phyloP scores from a whole-genome alignment of 2,888 invertebrate species.

The Stenurella melanura region DNA sequence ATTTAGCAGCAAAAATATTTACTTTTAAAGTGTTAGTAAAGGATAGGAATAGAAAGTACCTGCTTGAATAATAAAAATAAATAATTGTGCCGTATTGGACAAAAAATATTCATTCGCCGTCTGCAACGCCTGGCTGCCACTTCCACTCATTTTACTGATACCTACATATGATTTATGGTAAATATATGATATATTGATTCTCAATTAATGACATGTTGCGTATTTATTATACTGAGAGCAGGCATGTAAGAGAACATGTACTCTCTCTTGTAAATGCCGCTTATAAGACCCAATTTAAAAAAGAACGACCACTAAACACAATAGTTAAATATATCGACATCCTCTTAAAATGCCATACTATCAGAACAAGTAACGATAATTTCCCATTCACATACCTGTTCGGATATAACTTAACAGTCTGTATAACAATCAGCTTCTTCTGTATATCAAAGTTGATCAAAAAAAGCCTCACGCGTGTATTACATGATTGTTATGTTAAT shows the following conservation, averaged over 20 bases:
- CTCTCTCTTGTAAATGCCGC: slow-evolving; percentile 3
- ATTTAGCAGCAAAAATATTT: too few species aligned
- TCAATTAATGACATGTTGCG: neutral
- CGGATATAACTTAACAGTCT: slow-evolving; percentile 23
- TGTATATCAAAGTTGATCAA: slow-evolving; percentile 17
- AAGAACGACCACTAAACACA: slow-evolving; percentile 7
- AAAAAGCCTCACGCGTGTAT: slow-evolving; percentile 48
- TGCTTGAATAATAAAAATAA: too few species aligned
- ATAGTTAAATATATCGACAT: slow-evolving; percentile 26
- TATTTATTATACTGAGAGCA: neutral
- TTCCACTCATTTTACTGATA: too few species aligned
- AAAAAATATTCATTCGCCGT: too few species aligned
- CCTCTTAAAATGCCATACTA: slow-evolving; percentile 28
- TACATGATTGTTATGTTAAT: slow-evolving; percentile 56
- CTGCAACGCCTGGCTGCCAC: too few species aligned
- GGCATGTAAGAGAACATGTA: neutral
- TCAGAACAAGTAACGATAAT: slow-evolving; percentile 27
- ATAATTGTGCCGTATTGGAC: too few species aligned
- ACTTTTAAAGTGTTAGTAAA: too few species aligned
- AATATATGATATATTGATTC: neutral
- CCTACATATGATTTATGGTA: neutral
- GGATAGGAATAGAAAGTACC: too few species aligned
- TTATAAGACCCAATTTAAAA: slow-evolving; percentile 8
- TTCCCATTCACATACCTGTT: slow-evolving; percentile 10
- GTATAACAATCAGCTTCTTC: slow-evolving; percentile 15